A percentile compares a stretch with the other conserved stretches of the same genome.
Conservation (phyloP, 2,888 invertebrate genomes). For the Scelioninae gen. 2 region DNA sequence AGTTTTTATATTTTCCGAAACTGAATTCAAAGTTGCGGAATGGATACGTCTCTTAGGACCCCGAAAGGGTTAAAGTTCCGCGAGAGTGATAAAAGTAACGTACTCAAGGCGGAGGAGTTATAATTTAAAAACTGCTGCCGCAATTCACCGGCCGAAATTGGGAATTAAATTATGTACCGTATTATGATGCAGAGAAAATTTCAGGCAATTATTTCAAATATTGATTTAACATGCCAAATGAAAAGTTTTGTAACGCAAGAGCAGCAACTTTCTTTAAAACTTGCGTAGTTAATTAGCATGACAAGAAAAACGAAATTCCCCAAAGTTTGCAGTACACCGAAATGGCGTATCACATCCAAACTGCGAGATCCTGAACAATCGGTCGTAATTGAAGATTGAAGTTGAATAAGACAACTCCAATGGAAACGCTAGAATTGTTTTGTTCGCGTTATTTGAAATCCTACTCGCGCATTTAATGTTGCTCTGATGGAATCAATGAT, state of each 20-base stretch:
- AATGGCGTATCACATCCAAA: conserved; percentile 32
- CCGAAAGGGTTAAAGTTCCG: conserved; percentile 18
- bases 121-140: conserved; percentile 22
- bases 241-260: conserved; percentile 10
- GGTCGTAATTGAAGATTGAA: conserved; percentile 35
- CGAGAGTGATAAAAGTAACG: conserved; percentile 25
- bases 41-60: conserved; percentile 1
- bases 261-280: conserved; percentile 32
- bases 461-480: conserved; percentile 3
- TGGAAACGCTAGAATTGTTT: conserved; percentile 32
- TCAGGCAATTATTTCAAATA: conserved; percentile 14
- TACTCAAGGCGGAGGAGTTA: not conserved
- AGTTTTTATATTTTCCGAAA: no score
- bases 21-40: conserved; percentile 4
- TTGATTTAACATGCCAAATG: conserved; percentile 13
- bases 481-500: conserved; percentile 6
- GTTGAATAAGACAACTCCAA: conserved; percentile 32
- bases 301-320: conserved; percentile 32
- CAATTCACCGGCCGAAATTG: conserved; percentile 14
- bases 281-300: conserved; percentile 42
- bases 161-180: conserved; percentile 14
- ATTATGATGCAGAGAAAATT: conserved; percentile 1
- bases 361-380: conserved; percentile 31
- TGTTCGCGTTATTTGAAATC: conserved; percentile 23
- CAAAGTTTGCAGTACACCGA: conserved; percentile 33